These are phyloP conservation scores for Perognathus longimembris DNA, from an alignment of 2,113 vertebrate species.

Conservation along the genomic window DNA sequence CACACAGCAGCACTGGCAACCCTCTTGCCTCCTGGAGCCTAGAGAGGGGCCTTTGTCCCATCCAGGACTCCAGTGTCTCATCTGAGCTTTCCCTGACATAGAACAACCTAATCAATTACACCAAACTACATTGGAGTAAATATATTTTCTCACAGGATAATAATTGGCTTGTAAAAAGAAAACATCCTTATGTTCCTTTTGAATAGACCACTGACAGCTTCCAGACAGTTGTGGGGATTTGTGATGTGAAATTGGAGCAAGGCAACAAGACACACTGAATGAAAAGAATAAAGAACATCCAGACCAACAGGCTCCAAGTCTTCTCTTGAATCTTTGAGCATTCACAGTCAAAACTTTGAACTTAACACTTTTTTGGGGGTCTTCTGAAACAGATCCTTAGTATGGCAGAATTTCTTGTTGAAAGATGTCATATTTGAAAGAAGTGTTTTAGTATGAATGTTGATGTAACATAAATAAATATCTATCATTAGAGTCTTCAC, in stretches of 20 bases:
- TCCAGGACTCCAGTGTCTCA: constrained; percentile 82
- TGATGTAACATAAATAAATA: not conserved
- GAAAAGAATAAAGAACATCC: not conserved
- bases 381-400: not conserved
- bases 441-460: not conserved
- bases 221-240: constrained; percentile 63
- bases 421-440: not conserved
- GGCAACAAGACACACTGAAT: not conserved
- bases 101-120: constrained; percentile 92
- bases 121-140: constrained; percentile 83
- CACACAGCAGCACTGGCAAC: constrained; percentile 89
- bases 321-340: not conserved
- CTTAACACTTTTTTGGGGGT: not conserved
- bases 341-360: not conserved
- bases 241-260: constrained; percentile 9
- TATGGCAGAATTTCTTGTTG: not conserved
- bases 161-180: constrained; percentile 83
- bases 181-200: constrained; percentile 76
- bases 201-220: constrained; percentile 74
- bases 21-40: constrained; percentile 74
- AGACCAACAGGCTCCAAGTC: too few species aligned
- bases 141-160: constrained; percentile 85
- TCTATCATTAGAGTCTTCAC: not conserved
- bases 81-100: constrained; percentile 92
- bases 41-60: constrained; percentile 58